Percentiles rank a stretch among this genome's conserved stretches.
Conservation (phyloP, 2,888 invertebrate genomes). For the Fragum fragum region DNA sequence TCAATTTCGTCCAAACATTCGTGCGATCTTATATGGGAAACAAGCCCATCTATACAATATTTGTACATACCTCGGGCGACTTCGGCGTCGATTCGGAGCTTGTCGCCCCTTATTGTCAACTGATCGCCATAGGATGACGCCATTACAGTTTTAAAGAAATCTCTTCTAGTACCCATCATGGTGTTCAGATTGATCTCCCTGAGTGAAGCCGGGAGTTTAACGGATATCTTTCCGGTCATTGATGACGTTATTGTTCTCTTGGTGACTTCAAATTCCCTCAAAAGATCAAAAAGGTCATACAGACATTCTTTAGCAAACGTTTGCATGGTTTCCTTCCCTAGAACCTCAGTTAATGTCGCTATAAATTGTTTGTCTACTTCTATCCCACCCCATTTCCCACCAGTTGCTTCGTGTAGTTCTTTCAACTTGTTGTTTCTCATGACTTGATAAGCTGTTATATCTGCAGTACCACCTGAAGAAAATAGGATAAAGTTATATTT, state of each 20-base stretch:
- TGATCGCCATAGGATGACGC: slow-evolving; percentile 13
- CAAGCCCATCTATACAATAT: slow-evolving; percentile 30
- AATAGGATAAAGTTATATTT: too few relatives aligned
- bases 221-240: slow-evolving; percentile 39
- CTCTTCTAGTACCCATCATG: slow-evolving; percentile 27
- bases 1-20: slow-evolving; percentile 25
- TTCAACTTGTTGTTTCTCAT: slow-evolving; percentile 41
- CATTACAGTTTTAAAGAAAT: slow-evolving; percentile 37
- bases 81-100: slow-evolving; percentile 37
- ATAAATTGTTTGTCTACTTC: slow-evolving; percentile 30
- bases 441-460: slow-evolving; percentile 57
- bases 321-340: slow-evolving; percentile 49
- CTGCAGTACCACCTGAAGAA: slow-evolving; percentile 62
- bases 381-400: slow-evolving; percentile 30
- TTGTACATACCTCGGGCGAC: slow-evolving; percentile 35
- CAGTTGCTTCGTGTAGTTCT: slow-evolving; percentile 57
- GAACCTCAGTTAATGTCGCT: slow-evolving; percentile 24
- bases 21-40: slow-evolving; percentile 30
- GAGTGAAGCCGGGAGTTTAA: slow-evolving; percentile 33
- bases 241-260: slow-evolving; percentile 44
- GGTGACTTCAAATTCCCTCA: slow-evolving; percentile 60
- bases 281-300: slow-evolving; percentile 48
- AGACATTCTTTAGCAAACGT: slow-evolving; percentile 45
- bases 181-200: slow-evolving; percentile 24
- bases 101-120: slow-evolving; percentile 32